These are phyloP conservation scores for Dryobota labecula DNA, from an alignment of 2,888 invertebrate species.

Conservation along the genomic window DNA sequence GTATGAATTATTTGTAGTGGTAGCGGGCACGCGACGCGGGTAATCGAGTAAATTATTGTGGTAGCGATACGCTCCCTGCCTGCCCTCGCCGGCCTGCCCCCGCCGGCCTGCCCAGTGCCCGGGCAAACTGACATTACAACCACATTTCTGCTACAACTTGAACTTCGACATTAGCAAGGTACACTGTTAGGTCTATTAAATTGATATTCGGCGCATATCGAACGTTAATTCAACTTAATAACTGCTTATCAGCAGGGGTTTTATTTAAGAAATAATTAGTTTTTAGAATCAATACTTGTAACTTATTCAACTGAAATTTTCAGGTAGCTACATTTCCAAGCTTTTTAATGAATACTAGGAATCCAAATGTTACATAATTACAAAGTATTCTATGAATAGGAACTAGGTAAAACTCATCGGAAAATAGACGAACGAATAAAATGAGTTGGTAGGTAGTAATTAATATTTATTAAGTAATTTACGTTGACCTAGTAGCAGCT, in stretches of 20 bases:
- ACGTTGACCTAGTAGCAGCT: neutral
- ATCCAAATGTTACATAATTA: conserved; percentile 28
- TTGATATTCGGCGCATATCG: conserved; percentile 4
- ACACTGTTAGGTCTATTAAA: conserved; percentile 13
- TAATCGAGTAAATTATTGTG: conserved; percentile 83
- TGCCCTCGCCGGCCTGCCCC: conserved; percentile 36
- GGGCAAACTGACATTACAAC: conserved; percentile 54
- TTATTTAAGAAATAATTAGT: neutral
- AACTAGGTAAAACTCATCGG: conserved; percentile 13
- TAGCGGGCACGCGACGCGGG: conserved; percentile 80
- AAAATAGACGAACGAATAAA: conserved; percentile 20
- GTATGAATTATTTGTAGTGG: conserved; percentile 88
- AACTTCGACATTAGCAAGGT: conserved; percentile 47
- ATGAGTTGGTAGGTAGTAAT: neutral
- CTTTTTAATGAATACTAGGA: conserved; percentile 25
- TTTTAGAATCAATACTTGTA: conserved; percentile 11
- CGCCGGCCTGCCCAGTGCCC: conserved; percentile 42
- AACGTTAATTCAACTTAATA: neutral
- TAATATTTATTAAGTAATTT: conserved; percentile 20
- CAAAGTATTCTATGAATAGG: conserved; percentile 23
- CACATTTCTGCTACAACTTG: conserved; percentile 53
- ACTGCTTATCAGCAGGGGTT: neutral
- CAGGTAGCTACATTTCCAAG: conserved; percentile 7
- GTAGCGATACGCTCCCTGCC: conserved; percentile 70
- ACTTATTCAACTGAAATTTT: conserved; percentile 16